Base-by-base conservation (phyloP, 1,140 invertebrate genomes). In the Diabrotica virgifera region DNA sequence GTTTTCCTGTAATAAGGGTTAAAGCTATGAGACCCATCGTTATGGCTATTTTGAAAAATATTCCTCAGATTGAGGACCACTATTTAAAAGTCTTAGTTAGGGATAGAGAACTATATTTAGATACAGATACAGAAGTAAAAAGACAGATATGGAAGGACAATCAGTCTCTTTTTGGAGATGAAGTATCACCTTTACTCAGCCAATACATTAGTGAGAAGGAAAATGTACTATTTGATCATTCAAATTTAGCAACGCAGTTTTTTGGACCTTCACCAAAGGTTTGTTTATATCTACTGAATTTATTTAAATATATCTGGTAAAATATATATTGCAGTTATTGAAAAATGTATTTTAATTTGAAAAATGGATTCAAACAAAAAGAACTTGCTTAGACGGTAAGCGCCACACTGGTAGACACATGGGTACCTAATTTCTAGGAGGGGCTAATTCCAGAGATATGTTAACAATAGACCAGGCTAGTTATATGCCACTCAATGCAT, bases 121-220 rank as follows among this genome's bases (percentile, higher is more conserved):
- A 96, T 67, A 96, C 95, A 14, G 93, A 97, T 72, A 96, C 95
- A 4, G 95, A 97, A 83, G 95, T 98, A 0, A 98, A 98, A 80
- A 82, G 96, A 55, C 96, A 98, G 78, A 98, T 99, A 62, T 99
- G 96, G 96, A 94, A 96, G 76, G 94, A 98, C 72, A 97, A 98
- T 81, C 96, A 98, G 78, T 93, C 93, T 37, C 80, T 98, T 46
- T 98, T 98, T 84, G 96, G 95, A 14, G 96, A 98, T 82, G 95
- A 98, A 86, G 95, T 98, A 0, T 97, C 95, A 8, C 96, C 96
- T 6, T 80, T 98, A 37, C 84, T 99, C 13, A 95, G 90, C 72
- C 90, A 93, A 76, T 98, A 97, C 71, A 96, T 97, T 37, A 89
- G 91, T 74, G 94, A 96, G 78, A 96, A 96, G 78, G 94, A 96